Conservation (phyloP, 2,888 invertebrate genomes). For the Trichopria drosophilae region DNA sequence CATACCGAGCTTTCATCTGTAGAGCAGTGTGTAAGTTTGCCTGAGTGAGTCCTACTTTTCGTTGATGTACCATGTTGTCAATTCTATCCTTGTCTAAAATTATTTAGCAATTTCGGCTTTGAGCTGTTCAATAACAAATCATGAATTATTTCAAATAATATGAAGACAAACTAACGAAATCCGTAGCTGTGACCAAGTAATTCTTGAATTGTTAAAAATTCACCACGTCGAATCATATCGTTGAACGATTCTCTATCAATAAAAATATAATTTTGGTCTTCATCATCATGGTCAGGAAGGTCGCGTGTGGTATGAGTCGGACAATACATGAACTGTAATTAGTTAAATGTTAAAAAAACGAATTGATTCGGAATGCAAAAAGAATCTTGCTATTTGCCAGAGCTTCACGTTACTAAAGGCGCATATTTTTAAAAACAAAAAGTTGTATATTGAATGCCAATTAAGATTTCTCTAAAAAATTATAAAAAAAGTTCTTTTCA, state of each 20-base stretch:
- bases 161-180: slow-evolving; percentile 48
- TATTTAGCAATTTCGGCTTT: no score
- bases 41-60: slow-evolving; percentile 54
- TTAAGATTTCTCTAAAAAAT: no score
- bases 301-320: slow-evolving; percentile 55
- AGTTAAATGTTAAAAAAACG: slow-evolving; percentile 4
- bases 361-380: no score
- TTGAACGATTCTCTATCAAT: slow-evolving; percentile 51
- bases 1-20: slow-evolving; percentile 51
- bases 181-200: slow-evolving; percentile 56
- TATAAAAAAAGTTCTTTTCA: no score
- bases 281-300: slow-evolving; percentile 40
- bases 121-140: no score
- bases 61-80: no score
- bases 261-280: slow-evolving; percentile 51
- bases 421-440: no score
- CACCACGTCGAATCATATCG: slow-evolving; percentile 53
- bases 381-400: no score
- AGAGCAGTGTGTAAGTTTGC: slow-evolving; percentile 55
- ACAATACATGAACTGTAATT: slow-evolving; percentile 48
- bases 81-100: no score
- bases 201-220: slow-evolving; percentile 57
- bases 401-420: no score
- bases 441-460: no score
- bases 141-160: slow-evolving; percentile 8